phyloP scores from a whole-genome alignment of 2,888 invertebrate species.

The Oeneis ivallda region DNA sequence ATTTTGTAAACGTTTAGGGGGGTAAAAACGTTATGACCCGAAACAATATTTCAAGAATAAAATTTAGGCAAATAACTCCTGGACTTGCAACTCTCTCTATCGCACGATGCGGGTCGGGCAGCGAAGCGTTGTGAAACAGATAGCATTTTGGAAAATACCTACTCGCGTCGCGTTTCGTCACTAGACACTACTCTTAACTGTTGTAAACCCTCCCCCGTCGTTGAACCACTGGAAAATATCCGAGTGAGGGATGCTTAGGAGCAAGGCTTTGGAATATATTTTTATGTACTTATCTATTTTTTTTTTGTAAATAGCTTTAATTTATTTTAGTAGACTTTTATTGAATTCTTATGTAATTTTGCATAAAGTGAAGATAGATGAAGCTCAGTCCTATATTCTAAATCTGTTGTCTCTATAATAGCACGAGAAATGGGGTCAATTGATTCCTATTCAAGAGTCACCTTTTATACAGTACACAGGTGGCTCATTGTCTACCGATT shows the following conservation, averaged over 20 bases:
- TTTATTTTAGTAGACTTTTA: background rate
- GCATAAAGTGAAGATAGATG: background rate
- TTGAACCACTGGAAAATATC: slow-evolving; percentile 24
- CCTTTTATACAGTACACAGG: slow-evolving; percentile 13
- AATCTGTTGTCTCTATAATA: slow-evolving; percentile 1
- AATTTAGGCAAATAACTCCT: too few relatives aligned
- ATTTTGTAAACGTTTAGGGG: too few relatives aligned
- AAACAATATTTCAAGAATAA: too few relatives aligned
- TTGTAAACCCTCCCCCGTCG: slow-evolving; percentile 23
- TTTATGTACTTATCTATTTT: background rate
- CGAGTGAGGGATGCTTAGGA: background rate
- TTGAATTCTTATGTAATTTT: background rate
- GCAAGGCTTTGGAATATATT: background rate
- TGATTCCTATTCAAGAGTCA: slow-evolving; percentile 19
- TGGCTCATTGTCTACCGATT: background rate
- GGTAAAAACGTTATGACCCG: too few relatives aligned
- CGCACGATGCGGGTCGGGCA: too few relatives aligned
- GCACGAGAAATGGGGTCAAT: slow-evolving; percentile 29
- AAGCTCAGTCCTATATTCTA: background rate
- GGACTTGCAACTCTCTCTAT: too few relatives aligned
- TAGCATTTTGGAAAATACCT: too few relatives aligned
- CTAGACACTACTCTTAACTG: slow-evolving; percentile 19
- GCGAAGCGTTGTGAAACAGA: too few relatives aligned
- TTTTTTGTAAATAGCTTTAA: background rate
- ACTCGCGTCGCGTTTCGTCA: too few relatives aligned